These are phyloP conservation scores for Callopanchax toddi DNA, from an alignment of 2,113 vertebrate genomes.

Conservation along the genomic window DNA sequence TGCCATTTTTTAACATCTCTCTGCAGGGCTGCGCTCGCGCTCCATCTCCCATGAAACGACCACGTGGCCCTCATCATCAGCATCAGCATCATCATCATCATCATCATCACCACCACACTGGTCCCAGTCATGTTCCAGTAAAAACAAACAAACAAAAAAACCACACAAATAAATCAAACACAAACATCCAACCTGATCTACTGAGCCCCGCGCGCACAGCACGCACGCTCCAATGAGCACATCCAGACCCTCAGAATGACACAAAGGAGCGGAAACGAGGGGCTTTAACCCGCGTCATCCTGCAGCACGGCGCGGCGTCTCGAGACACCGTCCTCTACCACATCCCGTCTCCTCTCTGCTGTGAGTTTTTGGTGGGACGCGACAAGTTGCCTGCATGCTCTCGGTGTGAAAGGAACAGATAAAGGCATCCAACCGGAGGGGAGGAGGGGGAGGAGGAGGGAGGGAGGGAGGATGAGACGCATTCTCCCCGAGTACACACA, in stretches of 20 bases:
- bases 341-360: neutral
- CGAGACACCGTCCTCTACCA: neutral
- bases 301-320: slow-evolving; percentile 27
- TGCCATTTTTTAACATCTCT: slow-evolving; percentile 35
- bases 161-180: neutral
- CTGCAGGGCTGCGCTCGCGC: slow-evolving; percentile 64
- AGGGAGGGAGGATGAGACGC: slow-evolving; percentile 8
- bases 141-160: neutral
- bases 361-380: slow-evolving; percentile 64
- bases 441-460: slow-evolving; percentile 43
- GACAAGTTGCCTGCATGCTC: slow-evolving; percentile 76
- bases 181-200: slow-evolving; percentile 41
- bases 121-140: slow-evolving; percentile 48
- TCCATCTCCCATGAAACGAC: slow-evolving; percentile 66
- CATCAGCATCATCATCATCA: slow-evolving; percentile 57
- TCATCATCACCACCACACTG: slow-evolving; percentile 50
- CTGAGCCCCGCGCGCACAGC: slow-evolving; percentile 31
- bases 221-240: slow-evolving; percentile 74
- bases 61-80: slow-evolving; percentile 48
- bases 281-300: slow-evolving; percentile 24
- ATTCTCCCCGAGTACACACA: slow-evolving; percentile 36
- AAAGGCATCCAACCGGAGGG: slow-evolving; percentile 60
- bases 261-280: neutral
- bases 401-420: slow-evolving; percentile 50
- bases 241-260: slow-evolving; percentile 52